phyloP scores from a whole-genome alignment of 2,888 invertebrate species.

The Melipona beecheii region DNA sequence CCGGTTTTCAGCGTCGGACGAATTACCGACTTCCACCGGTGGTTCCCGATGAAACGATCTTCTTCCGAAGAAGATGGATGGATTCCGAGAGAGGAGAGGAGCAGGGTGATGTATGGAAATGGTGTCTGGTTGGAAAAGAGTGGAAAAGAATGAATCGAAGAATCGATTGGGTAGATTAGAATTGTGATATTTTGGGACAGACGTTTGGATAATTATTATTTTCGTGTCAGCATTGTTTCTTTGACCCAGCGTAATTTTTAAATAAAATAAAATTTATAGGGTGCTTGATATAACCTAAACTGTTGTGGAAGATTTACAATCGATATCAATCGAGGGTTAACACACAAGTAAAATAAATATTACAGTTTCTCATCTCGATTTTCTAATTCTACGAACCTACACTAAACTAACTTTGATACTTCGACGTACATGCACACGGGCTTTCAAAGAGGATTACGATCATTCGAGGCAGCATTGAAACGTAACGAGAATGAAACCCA shows the following conservation, averaged over 20 bases:
- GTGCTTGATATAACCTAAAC: no score
- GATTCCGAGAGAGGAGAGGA: neutral
- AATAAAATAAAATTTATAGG: no score
- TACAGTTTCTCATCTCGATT: neutral
- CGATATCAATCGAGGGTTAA: no score
- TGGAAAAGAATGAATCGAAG: no score
- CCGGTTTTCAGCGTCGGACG: neutral
- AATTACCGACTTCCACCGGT: neutral
- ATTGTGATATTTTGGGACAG: no score
- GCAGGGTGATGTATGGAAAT: neutral
- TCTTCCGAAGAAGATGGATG: neutral
- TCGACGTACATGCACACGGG: neutral
- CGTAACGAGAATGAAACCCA: conserved; percentile 1
- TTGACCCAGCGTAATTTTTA: neutral
- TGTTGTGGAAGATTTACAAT: no score
- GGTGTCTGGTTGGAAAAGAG: neutral
- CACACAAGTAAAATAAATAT: no score
- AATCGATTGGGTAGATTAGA: neutral
- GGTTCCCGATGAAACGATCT: neutral
- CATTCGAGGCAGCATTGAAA: neutral
- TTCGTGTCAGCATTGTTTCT: neutral
- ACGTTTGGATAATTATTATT: no score
- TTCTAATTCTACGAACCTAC: neutral
- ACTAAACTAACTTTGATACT: neutral
- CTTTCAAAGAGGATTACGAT: neutral